These are phyloP conservation scores for Lethocerus indicus DNA, from an alignment of 1,140 invertebrate genomes.

Conservation along the genomic window DNA sequence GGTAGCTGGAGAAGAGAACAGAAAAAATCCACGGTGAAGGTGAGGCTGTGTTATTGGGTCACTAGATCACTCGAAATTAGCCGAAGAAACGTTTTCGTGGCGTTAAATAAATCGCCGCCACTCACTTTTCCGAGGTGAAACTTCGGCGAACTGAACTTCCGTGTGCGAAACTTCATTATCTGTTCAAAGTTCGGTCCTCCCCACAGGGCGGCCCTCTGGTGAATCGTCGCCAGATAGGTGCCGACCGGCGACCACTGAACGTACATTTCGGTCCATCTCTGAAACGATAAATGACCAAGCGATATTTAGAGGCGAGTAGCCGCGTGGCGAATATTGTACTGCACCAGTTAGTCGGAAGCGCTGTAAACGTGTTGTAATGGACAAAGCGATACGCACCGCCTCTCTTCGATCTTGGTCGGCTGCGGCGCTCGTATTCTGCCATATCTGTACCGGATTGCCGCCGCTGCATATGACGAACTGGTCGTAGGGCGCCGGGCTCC, in stretches of 20 bases:
- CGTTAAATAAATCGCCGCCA: too few species aligned
- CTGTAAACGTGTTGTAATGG: too few species aligned
- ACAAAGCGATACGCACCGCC: conserved; percentile 39
- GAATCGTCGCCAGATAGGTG: conserved; percentile 91
- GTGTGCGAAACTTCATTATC: conserved; percentile 80
- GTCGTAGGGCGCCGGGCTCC: conserved; percentile 86
- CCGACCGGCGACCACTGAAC: conserved; percentile 95
- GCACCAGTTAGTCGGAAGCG: too few species aligned
- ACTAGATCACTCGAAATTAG: too few species aligned
- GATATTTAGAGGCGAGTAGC: too few species aligned
- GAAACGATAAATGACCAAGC: conserved; percentile 16
- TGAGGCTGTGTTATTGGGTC: too few species aligned
- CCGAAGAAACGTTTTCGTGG: too few species aligned
- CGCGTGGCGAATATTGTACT: too few species aligned
- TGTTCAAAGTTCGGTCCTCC: conserved; percentile 85
- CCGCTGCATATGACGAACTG: conserved; percentile 83
- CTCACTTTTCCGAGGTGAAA: conserved; percentile 89
- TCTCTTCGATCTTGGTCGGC: conserved; percentile 62
- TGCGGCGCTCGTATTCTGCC: conserved; percentile 82
- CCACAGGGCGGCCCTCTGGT: conserved; percentile 89
- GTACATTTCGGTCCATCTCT: conserved; percentile 90
- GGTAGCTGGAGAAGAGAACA: conserved; percentile 36
- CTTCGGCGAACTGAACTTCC: conserved; percentile 89
- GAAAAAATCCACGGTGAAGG: too few species aligned
- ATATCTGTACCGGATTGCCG: conserved; percentile 58